Evolutionary conservation across 2,797 vertebrate species (phyloP).

Genomic region (Hozukius guyotensis): DNA sequence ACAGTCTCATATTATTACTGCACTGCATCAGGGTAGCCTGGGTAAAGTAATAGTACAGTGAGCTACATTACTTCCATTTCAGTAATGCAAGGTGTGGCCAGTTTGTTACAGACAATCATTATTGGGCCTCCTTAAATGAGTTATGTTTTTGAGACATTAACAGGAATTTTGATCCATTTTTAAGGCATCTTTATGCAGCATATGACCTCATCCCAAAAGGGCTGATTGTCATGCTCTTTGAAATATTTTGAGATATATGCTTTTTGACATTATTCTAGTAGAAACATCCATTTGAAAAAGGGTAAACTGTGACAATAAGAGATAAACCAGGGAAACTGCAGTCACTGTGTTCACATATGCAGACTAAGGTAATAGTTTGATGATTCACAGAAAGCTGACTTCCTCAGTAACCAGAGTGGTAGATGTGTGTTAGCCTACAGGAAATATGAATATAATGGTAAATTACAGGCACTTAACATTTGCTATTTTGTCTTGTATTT

Average conservation of each 20-base stretch:
- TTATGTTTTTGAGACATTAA: not conserved
- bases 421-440: not conserved
- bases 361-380: not conserved
- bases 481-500: not conserved
- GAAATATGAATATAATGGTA: not conserved
- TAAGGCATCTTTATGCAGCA: not conserved
- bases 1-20: not conserved
- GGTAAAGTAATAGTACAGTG: not conserved
- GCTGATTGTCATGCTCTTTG: not conserved
- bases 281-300: not conserved
- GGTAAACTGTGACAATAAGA: not conserved
- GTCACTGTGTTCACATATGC: not conserved
- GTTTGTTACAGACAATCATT: not conserved
- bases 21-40: not conserved
- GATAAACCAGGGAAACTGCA: not conserved
- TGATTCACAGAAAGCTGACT: not conserved
- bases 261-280: not conserved
- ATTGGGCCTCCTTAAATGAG: not conserved
- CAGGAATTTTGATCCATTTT: not conserved
- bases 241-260: not conserved
- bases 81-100: not conserved
- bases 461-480: not conserved
- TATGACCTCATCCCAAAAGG: not conserved
- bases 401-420: not conserved
- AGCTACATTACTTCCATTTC: not conserved